Base-by-base conservation (phyloP, 2,113 vertebrate species). In the Anhinga anhinga region DNA sequence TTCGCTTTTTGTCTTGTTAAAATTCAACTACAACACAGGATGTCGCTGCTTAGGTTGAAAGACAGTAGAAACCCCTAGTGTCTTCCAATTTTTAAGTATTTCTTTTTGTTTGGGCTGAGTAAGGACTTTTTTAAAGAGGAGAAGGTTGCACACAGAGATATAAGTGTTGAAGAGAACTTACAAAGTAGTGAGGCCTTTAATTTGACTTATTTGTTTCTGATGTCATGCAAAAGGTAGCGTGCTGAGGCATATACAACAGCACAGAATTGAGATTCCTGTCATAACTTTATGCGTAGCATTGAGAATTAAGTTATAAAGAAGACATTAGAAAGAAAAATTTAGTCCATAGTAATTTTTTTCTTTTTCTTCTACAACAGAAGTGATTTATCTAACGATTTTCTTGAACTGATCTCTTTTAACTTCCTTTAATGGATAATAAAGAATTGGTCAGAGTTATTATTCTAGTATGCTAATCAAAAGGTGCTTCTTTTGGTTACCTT, bases 391-490 rank as follows among this genome's bases (percentile, higher is more conserved):
- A 63, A 25, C 0, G 0, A 5, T 89, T 88, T 72, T 55, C 38
- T 79, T 77, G 71, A 93, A 90, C 82, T 77, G 32, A 74, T 80
- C 44, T 80, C 27, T 77, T 12, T 91, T 87, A 13, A 40, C 38
- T 21, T 90, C 21, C 63, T 56, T 90, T 81, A 42, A 85, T 76
- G 66, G 38, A 50, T 95, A 88, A 82, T 58, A 88, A 90, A 89
- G 65, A 95, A 87, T 81, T 95, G 73, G 84, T 95, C 90, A 90
- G 93, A 92, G 83, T 92, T 67, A 73, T 78, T 85, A 81, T 86
- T 95, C 81, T 88, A 45, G 34, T 88, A 70, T 96, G 86, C 84
- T 98, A 97, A 95, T 97, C 89, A 94, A 93, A 78, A 79, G 34
- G 40, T 90, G 42, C 88, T 78, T 22, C 36, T 88, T 71, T 72